Percentiles rank a stretch among this genome's conserved stretches.
Conservation (phyloP, 2,113 vertebrate species). For the Sinocyclocheilus grahami region DNA sequence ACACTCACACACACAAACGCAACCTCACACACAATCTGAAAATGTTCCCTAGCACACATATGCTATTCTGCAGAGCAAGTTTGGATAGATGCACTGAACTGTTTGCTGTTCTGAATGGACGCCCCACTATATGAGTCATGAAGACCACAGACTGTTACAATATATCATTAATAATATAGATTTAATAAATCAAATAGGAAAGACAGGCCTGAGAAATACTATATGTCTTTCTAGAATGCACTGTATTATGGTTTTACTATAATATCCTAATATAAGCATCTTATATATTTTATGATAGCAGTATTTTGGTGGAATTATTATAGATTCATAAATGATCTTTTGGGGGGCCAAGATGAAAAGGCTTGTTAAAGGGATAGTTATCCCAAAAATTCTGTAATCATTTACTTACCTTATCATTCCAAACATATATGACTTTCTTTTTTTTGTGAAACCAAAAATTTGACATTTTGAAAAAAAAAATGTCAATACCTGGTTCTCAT, state of each 20-base stretch:
- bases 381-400: neutral
- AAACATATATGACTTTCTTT: neutral
- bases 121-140: constrained; percentile 19
- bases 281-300: too few species aligned
- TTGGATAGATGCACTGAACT: constrained; percentile 39
- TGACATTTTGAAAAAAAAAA: neutral
- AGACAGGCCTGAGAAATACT: neutral
- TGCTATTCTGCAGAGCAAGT: neutral
- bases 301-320: neutral
- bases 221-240: neutral
- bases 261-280: neutral
- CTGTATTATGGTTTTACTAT: neutral
- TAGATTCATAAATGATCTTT: neutral
- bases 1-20: constrained; percentile 49
- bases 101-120: constrained; percentile 6
- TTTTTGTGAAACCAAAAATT: neutral
- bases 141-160: constrained; percentile 27
- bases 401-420: neutral
- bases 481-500: neutral
- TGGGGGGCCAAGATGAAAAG: neutral
- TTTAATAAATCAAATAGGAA: neutral
- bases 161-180: neutral
- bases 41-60: neutral
- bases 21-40: constrained; percentile 30
- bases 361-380: neutral